phyloP scores from a whole-genome alignment of 2,888 invertebrate genomes.

The Creontiades dilutus region DNA sequence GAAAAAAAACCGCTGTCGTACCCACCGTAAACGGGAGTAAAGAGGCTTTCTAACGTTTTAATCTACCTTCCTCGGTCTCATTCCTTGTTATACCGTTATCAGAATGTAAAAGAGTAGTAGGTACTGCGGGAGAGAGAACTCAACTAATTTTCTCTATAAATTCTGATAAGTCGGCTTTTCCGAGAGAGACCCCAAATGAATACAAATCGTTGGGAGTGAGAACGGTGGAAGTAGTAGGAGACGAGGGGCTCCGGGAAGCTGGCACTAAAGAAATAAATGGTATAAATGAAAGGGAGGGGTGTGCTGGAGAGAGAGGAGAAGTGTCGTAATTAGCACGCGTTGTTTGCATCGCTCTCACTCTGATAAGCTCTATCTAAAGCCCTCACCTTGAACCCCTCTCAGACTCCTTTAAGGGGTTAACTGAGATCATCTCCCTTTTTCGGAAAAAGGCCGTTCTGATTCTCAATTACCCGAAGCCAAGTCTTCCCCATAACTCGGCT shows the following conservation, averaged over 20 bases:
- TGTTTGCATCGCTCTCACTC: conserved; percentile 35
- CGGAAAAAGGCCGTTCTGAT: neutral
- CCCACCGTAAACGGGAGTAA: neutral
- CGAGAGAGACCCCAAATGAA: conserved; percentile 61
- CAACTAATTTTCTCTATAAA: conserved; percentile 59
- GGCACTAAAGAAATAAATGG: neutral
- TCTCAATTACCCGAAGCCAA: neutral
- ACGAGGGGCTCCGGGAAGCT: neutral
- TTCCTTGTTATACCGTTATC: conserved; percentile 1
- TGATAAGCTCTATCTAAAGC: conserved; percentile 48
- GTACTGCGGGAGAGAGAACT: neutral
- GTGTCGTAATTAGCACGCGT: conserved; percentile 55
- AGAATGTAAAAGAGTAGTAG: conserved; percentile 29
- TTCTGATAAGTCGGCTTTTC: conserved; percentile 52
- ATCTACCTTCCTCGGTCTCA: neutral
- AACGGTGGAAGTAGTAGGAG: neutral
- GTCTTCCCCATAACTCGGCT: conserved; percentile 9
- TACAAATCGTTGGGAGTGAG: conserved; percentile 59
- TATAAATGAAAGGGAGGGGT: neutral
- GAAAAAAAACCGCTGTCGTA: too few species aligned
- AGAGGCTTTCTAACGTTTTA: conserved; percentile 11
- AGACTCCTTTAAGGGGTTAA: conserved; percentile 47
- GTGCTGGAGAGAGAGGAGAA: neutral
- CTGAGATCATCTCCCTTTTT: conserved; percentile 46
- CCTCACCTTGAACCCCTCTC: conserved; percentile 49